phyloP scores from a whole-genome alignment of 2,797 vertebrate genomes.

The Nannoperca obscura region DNA sequence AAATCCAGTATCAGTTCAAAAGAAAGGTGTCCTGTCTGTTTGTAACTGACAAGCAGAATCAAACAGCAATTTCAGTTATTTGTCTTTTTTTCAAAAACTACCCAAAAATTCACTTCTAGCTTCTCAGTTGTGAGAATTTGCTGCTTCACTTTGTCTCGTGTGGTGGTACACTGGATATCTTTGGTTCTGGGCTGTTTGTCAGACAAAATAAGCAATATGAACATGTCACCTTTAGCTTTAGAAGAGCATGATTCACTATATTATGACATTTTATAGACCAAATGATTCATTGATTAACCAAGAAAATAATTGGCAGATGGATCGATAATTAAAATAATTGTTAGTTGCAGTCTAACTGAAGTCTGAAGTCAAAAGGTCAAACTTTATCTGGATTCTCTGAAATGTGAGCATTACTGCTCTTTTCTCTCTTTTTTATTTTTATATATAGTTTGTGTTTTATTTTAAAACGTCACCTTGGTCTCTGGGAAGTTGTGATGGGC shows the following conservation, averaged over 20 bases:
- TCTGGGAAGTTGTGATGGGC: neutral
- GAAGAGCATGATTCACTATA: neutral
- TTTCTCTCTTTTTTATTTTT: neutral
- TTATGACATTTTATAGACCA: neutral
- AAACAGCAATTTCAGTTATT: neutral
- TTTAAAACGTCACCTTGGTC: neutral
- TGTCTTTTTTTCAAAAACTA: neutral
- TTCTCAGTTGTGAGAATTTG: neutral
- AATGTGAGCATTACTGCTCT: neutral
- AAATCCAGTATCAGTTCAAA: neutral
- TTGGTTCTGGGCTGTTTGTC: neutral
- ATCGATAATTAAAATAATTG: neutral
- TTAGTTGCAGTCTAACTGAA: neutral
- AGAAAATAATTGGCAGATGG: neutral
- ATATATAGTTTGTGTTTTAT: neutral
- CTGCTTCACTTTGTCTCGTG: neutral
- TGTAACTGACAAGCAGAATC: neutral
- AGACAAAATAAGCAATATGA: neutral
- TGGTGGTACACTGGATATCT: neutral
- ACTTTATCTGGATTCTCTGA: neutral
- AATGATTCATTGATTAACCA: neutral
- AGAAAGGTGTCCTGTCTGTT: neutral
- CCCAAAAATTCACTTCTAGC: neutral
- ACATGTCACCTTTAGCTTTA: neutral
- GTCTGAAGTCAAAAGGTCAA: neutral